phyloP scores from a whole-genome alignment of 2,888 invertebrate genomes.

The Charanyca ferruginea region DNA sequence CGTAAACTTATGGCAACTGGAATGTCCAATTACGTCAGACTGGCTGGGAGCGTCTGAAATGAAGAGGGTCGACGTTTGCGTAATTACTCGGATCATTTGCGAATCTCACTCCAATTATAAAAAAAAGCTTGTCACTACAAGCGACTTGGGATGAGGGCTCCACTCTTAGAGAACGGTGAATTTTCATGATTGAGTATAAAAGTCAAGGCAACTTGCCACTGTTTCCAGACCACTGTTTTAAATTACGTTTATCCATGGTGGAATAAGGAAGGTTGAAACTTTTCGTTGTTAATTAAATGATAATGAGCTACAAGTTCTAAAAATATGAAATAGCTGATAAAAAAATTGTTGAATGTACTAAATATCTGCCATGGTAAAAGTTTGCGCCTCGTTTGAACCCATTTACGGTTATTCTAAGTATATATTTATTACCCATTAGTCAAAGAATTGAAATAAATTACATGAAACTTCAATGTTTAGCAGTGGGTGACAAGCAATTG shows the following conservation, averaged over 20 bases:
- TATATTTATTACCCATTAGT: too few relatives aligned
- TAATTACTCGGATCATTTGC: slow-evolving; percentile 90
- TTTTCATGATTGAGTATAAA: slow-evolving; percentile 75
- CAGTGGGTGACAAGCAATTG: slow-evolving; percentile 6
- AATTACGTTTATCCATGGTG: slow-evolving; percentile 10
- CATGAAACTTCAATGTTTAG: background rate
- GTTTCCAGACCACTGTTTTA: slow-evolving; percentile 4
- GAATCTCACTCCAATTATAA: slow-evolving; percentile 88
- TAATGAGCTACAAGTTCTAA: too few relatives aligned
- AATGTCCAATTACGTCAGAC: slow-evolving; percentile 82
- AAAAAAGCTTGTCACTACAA: slow-evolving; percentile 85
- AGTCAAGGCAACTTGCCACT: slow-evolving; percentile 65
- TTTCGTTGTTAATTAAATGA: too few relatives aligned
- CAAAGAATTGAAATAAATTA: slow-evolving; percentile 10
- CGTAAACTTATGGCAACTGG: slow-evolving; percentile 71
- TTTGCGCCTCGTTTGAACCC: too few relatives aligned
- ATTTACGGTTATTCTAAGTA: too few relatives aligned
- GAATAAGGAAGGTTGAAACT: too few relatives aligned
- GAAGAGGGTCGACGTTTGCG: slow-evolving; percentile 90
- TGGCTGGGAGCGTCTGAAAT: slow-evolving; percentile 78
- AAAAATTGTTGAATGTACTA: too few relatives aligned
- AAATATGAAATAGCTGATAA: too few relatives aligned
- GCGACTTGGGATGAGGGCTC: slow-evolving; percentile 76
- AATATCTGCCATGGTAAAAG: too few relatives aligned
- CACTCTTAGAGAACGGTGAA: slow-evolving; percentile 72